These are phyloP conservation scores for Drosophila kuntzei DNA, from an alignment of 2,888 invertebrate genomes.

Conservation along the genomic window DNA sequence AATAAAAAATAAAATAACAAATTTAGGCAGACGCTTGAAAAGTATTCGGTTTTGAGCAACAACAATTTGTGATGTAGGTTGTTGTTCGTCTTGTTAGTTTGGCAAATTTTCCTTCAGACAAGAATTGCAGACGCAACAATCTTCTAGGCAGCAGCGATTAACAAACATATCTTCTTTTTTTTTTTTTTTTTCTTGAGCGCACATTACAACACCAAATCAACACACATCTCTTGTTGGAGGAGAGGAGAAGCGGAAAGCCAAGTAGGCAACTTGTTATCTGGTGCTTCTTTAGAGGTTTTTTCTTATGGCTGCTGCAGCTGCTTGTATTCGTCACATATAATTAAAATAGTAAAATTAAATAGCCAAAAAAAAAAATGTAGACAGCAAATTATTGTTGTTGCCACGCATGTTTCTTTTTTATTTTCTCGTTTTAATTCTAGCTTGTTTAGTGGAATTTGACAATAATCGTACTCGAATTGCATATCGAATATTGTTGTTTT, in stretches of 20 bases:
- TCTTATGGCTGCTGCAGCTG: slow-evolving; percentile 4
- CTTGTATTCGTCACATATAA: slow-evolving; percentile 58
- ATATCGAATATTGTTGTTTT: background rate
- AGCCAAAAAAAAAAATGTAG: slow-evolving; percentile 35
- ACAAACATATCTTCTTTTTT: slow-evolving; percentile 39
- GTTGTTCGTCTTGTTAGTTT: slow-evolving; percentile 30
- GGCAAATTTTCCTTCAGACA: slow-evolving; percentile 58
- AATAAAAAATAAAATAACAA: slow-evolving; percentile 22
- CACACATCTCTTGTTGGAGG: slow-evolving; percentile 15
- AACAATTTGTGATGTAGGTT: slow-evolving; percentile 57
- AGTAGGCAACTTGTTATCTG: slow-evolving; percentile 62
- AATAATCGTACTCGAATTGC: slow-evolving; percentile 13
- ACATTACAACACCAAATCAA: slow-evolving; percentile 65
- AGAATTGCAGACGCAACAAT: slow-evolving; percentile 59
- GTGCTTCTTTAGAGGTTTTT: slow-evolving; percentile 32
- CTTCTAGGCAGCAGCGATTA: slow-evolving; percentile 55
- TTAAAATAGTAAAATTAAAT: slow-evolving; percentile 68
- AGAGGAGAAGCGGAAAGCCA: slow-evolving; percentile 1
- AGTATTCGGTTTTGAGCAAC: slow-evolving; percentile 45
- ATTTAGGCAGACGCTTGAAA: slow-evolving; percentile 33
- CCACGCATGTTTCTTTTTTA: slow-evolving; percentile 28
- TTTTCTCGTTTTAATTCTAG: slow-evolving; percentile 41
- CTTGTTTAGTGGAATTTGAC: slow-evolving; percentile 47
- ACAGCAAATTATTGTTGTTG: slow-evolving; percentile 43
- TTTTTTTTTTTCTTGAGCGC: slow-evolving; percentile 38